These are phyloP conservation scores for Cylas formicarius DNA, from an alignment of 1,140 invertebrate genomes.

Conservation along the genomic window DNA sequence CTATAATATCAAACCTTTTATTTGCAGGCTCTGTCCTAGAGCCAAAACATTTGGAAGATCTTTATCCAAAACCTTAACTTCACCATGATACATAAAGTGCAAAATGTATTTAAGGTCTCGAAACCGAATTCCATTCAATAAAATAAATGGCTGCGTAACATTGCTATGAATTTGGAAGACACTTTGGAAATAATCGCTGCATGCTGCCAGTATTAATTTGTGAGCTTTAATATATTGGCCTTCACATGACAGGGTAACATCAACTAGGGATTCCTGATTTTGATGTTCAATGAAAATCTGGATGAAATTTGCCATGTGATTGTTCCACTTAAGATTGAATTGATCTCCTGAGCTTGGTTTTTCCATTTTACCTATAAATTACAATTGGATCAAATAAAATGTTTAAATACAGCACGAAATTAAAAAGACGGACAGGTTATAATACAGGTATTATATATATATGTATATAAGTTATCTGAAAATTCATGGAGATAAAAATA, in stretches of 20 bases:
- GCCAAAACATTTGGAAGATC: constrained; percentile 42
- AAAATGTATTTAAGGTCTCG: constrained; percentile 45
- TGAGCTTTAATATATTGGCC: constrained; percentile 51
- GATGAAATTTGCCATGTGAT: constrained; percentile 48
- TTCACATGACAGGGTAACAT: constrained; percentile 53
- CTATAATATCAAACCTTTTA: constrained; percentile 40
- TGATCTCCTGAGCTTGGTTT: constrained; percentile 35
- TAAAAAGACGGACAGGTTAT: too few relatives aligned
- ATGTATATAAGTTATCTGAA: too few relatives aligned
- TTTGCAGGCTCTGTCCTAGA: constrained; percentile 43
- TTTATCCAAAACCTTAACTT: constrained; percentile 46
- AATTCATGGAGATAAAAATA: too few relatives aligned
- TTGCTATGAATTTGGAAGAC: constrained; percentile 46
- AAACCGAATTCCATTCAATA: constrained; percentile 46
- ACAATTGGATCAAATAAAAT: too few relatives aligned
- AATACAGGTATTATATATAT: too few relatives aligned
- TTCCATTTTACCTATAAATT: too few relatives aligned
- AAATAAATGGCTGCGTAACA: constrained; percentile 46
- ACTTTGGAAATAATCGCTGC: constrained; percentile 42
- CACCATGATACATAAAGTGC: constrained; percentile 51
- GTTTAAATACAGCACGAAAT: too few relatives aligned
- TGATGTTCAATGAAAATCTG: constrained; percentile 50
- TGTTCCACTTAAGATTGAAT: constrained; percentile 52
- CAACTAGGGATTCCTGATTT: constrained; percentile 46
- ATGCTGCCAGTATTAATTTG: constrained; percentile 53